Base-by-base conservation (phyloP, 2,888 invertebrate genomes). In the Byasa hedistus region DNA sequence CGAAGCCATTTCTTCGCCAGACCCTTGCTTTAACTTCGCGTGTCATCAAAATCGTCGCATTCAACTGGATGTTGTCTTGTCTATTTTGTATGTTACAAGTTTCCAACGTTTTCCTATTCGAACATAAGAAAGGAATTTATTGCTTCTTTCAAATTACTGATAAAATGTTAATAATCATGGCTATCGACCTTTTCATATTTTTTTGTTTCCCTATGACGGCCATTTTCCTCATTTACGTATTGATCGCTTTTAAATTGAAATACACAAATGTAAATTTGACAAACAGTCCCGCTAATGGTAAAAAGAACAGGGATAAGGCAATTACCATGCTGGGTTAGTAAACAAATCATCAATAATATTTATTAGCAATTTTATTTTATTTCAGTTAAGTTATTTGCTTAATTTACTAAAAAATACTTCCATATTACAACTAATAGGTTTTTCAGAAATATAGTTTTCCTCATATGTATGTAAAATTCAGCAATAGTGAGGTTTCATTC, bases 161-260 rank as follows among this genome's bases (percentile, higher is more conserved):
- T 27, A 70, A 73, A 1, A 68, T 83, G 39, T 79, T 79, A 62
- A 83, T 93, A 48, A 85, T 93, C 66, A 79, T 89, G 4, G 84
- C 88, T 1, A 76, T 93, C 15, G 95, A 96, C 77, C 93, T 95
- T n/a, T 94, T 96, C 71, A 94, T 97, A 61, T 96, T 97, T 83
- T 97, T 97, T 81, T 92, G 95, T 7, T 93, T 95, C 24, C 97
- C 97, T 0, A 96, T 97, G 96, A 95, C 95, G 1, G 91, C 96
- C 21, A 96, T 97, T 77, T 94, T 94, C 55, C 95, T 96, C 21
- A 87, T 98, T 52, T 97, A 98, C 79, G 89, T 95, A n/a, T 86
- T 96, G 72, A 96, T 96, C 74, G 95, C 94, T 2, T 81, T 95
- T 22, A 95, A 95, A 76, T 84, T 96, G 64, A 93, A 94, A 71